Base-by-base conservation (phyloP, 1,140 invertebrate species). In the Tetramorium alpestre region DNA sequence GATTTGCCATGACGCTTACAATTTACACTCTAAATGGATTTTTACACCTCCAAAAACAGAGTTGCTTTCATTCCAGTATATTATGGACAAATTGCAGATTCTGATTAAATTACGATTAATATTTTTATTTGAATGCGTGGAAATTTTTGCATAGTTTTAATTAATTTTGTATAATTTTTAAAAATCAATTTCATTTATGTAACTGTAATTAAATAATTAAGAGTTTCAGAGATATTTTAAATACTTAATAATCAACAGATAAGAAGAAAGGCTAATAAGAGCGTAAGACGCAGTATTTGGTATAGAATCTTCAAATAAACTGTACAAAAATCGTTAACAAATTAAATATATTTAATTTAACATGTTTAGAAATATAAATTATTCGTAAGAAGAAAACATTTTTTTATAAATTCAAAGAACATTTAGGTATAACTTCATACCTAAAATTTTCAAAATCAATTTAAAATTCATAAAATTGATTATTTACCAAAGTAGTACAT, bases 331-430 rank as follows among this genome's bases (percentile, higher is more conserved):
- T 28, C 0, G 1, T 41, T 44, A 76, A 76, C 51, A 76, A 76
- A 60, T 76, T 41, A 58, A 75, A 56, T 58, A 75, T 41, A 75
- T 56, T 75, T 75, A 58, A 75, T 75, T 38, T 49, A 78, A 78
- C n/a, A 28, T 77, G 18, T 47, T 77, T 11, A 62, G 13, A 16
- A 47, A 33, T 60, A 47, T 60, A 33, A 62, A 72, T 33, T 72
- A 54, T 72, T 28, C 3, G 18, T 8, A 76, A 62, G 7, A 44
- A 44, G 10, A 54, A 33, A 51, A 73, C 18, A 73, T 73, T 49
- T 6, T 51, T 67, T 80, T 16, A 25, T 54, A 80, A 51, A 67
- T 67, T 51, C 41, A 67, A 67, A 51, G 2, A 80, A 44, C 25
- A 56, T 41, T 69, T 54, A 33, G 33, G 3, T 33, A 22, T 44